These are phyloP conservation scores for Agraylea sexmaculata DNA, from an alignment of 1,140 invertebrate genomes.

Conservation along the genomic window DNA sequence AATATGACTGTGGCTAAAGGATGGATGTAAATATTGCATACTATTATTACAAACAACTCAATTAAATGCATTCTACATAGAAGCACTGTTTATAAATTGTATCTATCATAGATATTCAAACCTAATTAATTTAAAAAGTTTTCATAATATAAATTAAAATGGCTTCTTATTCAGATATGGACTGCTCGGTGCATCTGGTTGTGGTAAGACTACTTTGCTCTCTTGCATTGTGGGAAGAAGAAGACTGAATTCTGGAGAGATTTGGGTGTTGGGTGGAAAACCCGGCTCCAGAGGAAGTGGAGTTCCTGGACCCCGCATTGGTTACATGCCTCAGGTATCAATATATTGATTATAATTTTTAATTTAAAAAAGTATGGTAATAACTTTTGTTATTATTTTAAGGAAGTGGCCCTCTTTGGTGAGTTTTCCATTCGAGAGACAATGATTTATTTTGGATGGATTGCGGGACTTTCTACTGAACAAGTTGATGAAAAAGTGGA, in stretches of 20 bases:
- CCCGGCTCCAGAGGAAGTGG: slow-evolving; percentile 73
- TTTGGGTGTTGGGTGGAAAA: slow-evolving; percentile 74
- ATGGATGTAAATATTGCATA: slow-evolving; percentile 57
- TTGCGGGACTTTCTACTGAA: slow-evolving; percentile 63
- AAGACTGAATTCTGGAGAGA: slow-evolving; percentile 69
- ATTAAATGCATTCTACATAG: too few species aligned
- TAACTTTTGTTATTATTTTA: slow-evolving; percentile 26
- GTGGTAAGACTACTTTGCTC: slow-evolving; percentile 75
- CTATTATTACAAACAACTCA: not conserved
- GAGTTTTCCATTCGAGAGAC: slow-evolving; percentile 88
- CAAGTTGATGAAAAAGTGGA: slow-evolving; percentile 65
- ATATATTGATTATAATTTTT: too few species aligned
- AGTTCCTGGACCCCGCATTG: slow-evolving; percentile 65
- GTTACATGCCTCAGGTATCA: slow-evolving; percentile 54
- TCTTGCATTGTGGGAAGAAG: slow-evolving; percentile 78
- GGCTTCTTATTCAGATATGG: slow-evolving; percentile 57
- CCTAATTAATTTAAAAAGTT: not conserved
- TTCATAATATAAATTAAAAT: slow-evolving; percentile 1
- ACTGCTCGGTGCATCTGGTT: slow-evolving; percentile 73
- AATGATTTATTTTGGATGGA: slow-evolving; percentile 82
- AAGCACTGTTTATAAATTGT: not conserved
- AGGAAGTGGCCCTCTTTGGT: slow-evolving; percentile 84
- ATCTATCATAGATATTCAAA: not conserved
- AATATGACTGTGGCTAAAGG: slow-evolving; percentile 87
- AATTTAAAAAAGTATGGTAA: not conserved